Percentiles rank a stretch among this genome's conserved stretches.
These are phyloP conservation scores for Drosophila phalerata DNA, from an alignment of 2,888 invertebrate genomes.

Conservation along the genomic window DNA sequence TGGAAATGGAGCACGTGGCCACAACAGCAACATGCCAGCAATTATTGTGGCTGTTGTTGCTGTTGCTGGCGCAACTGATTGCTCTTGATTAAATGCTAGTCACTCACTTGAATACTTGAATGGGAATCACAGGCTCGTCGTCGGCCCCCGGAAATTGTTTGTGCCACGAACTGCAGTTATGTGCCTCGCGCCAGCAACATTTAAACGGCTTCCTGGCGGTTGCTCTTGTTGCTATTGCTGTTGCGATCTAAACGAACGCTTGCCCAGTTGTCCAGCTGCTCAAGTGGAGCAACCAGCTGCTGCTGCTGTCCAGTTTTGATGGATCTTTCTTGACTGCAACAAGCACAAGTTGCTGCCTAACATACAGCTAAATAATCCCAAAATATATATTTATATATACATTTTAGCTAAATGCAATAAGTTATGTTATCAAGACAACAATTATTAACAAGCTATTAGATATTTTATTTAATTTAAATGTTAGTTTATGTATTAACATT, in stretches of 20 bases:
- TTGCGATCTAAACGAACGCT: constrained; percentile 30
- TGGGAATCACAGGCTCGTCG: constrained; percentile 37
- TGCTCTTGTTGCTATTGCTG: constrained; percentile 19
- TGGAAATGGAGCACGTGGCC: constrained; percentile 71
- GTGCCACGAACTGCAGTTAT: constrained; percentile 71
- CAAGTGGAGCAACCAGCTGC: constrained; percentile 49
- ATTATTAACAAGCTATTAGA: no score
- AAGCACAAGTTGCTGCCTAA: constrained; percentile 13
- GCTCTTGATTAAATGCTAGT: constrained; percentile 77
- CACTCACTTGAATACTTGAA: constrained; percentile 71
- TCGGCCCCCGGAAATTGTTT: constrained; percentile 72
- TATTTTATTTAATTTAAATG: no score
- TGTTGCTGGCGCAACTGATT: constrained; percentile 65
- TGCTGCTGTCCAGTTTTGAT: constrained; percentile 46
- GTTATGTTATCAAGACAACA: background rate
- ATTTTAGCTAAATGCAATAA: background rate
- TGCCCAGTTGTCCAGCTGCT: constrained; percentile 34
- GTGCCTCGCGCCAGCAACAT: constrained; percentile 55
- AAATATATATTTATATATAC: background rate
- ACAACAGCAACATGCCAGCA: constrained; percentile 53
- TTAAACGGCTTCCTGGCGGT: constrained; percentile 68
- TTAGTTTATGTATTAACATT: no score
- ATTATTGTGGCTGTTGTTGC: constrained; percentile 56
- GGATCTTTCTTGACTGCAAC: constrained; percentile 36
- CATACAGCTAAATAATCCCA: constrained; percentile 2